A percentile compares a stretch with the other conserved stretches of the same genome.
Evolutionary conservation across 2,888 invertebrate species (phyloP).

Genomic region (Anticlea derivata): DNA sequence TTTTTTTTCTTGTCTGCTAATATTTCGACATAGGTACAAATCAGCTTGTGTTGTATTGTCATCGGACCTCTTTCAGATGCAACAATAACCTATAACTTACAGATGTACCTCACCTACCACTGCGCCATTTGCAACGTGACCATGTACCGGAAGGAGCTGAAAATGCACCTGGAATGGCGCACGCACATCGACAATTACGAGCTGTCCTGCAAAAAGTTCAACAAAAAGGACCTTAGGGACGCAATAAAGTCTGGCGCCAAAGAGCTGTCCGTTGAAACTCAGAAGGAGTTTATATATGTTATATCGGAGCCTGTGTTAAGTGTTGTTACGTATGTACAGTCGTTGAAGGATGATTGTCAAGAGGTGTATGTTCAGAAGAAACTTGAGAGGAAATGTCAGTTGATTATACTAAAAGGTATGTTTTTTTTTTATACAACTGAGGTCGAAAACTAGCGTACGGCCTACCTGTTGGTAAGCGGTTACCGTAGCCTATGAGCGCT

Average conservation of each 20-base stretch:
- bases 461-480: no score
- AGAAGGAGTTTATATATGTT: conserved; percentile 9
- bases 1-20: no score
- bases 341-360: neutral
- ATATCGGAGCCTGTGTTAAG: neutral
- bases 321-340: conserved; percentile 8
- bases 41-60: no score
- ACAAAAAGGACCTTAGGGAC: conserved; percentile 20
- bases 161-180: conserved; percentile 24
- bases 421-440: no score
- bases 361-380: neutral
- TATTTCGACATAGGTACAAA: no score
- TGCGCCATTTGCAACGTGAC: conserved; percentile 51
- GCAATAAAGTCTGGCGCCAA: conserved; percentile 12
- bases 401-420: conserved; percentile 14
- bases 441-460: no score
- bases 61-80: no score
- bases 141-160: conserved; percentile 27
- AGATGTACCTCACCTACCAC: conserved; percentile 49
- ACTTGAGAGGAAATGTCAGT: conserved; percentile 5
- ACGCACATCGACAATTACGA: conserved; percentile 10
- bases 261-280: conserved; percentile 7
- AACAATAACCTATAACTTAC: no score
- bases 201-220: neutral
- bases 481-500: no score